Evolutionary conservation across 2,797 vertebrate genomes (phyloP), one percentile per base, ranked within the genome.

Genomic region (Spinus olivaceus): DNA sequence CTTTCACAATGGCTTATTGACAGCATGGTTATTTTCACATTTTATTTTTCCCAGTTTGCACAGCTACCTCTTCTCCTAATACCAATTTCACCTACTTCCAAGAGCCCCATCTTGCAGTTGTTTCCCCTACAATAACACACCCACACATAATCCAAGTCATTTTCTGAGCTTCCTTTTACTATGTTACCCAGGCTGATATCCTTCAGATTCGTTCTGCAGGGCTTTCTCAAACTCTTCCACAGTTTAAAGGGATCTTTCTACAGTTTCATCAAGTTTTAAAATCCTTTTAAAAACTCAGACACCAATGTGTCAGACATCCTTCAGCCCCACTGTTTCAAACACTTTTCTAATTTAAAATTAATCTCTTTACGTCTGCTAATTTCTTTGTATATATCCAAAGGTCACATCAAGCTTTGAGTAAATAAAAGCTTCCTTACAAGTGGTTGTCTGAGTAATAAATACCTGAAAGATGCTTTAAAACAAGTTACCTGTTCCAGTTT

Each of bases 231-330:
- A 50, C 6, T 10, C 24, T 76, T 39, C 30, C 22, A 10, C 37
- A 59, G 16, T 41, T 88, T 81, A 37, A 63, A 32, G 13, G 39
- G 18, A 54, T 83, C 10, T 60, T 92, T 51, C 46, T 86, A 12
- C 30, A 69, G 20, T 57, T 71, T 67, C 25, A 42, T 74, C 23
- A 70, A 21, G 21, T 79, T 90, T 85, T 59, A 30, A 90, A 73
- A 61, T 33, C 13, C 20, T 50, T 90, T 35, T 18, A 72, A 79
- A 80, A 80, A 61, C 65, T n/a, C 4, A 57, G 57, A 53, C 13
- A 71, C 9, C 14, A 25, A 10, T 2, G 0, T 22, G 6, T 57
- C 1, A 0, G 41, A 39, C 50, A 14, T 57, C 20, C 41, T 81
- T 81, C 63, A 37, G 18, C 70, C 53, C 49, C 54, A 84, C 24